Evolutionary conservation across 2,113 vertebrate genomes (phyloP).

Genomic region (Vanacampus margaritifer): DNA sequence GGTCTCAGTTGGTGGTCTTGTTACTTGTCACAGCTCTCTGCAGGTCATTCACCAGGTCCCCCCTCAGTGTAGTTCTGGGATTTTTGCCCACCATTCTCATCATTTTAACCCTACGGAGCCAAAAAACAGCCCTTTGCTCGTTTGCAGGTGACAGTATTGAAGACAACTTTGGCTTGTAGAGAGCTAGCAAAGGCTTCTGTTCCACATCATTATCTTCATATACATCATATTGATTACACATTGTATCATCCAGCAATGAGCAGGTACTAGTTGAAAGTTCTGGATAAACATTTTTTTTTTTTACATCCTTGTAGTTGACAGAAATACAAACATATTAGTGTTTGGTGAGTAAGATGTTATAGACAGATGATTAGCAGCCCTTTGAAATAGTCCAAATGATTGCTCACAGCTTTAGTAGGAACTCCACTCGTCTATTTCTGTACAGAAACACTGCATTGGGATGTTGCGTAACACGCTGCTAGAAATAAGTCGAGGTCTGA

Average conservation of each 20-base stretch:
- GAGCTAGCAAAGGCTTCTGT: too few relatives aligned
- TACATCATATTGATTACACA: not conserved
- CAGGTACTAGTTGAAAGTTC: constrained; percentile 23
- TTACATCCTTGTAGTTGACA: constrained; percentile 15
- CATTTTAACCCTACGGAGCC: too few relatives aligned
- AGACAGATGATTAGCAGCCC: constrained; percentile 4
- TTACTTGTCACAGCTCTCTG: too few relatives aligned
- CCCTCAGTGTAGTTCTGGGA: too few relatives aligned
- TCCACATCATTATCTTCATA: too few relatives aligned
- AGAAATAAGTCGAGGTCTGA: constrained; percentile 1
- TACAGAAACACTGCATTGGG: not conserved
- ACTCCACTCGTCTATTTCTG: not conserved
- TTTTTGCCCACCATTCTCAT: too few relatives aligned
- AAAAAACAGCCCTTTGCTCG: too few relatives aligned
- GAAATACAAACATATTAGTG: constrained; percentile 50
- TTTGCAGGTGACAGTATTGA: too few relatives aligned
- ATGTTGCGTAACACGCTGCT: constrained; percentile 3
- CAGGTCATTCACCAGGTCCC: too few relatives aligned
- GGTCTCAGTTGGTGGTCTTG: too few relatives aligned
- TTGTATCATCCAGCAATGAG: not conserved
- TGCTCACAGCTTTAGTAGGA: not conserved
- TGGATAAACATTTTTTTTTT: constrained; percentile 46
- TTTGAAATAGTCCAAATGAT: not conserved
- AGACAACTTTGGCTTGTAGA: too few relatives aligned
- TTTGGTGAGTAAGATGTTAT: constrained; percentile 19